Conservation (phyloP, 2,888 invertebrate genomes). For the Lochmaea capreae region DNA sequence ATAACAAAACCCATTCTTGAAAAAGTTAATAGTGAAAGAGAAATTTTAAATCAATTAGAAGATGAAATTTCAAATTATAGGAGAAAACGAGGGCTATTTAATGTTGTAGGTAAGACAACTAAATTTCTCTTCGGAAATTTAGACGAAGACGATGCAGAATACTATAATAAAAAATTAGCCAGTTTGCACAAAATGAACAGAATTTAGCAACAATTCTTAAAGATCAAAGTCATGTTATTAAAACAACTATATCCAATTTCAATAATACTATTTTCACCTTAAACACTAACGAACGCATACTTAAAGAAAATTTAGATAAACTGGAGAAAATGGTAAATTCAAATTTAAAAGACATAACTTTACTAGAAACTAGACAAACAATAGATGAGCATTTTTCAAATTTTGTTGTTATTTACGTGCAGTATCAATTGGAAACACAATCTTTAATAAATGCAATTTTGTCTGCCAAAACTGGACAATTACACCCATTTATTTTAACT, state of each 20-base stretch:
- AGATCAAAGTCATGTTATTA: constrained; percentile 35
- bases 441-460: constrained; percentile 28
- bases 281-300: constrained; percentile 33
- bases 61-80: not conserved
- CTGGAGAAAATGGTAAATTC: not conserved
- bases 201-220: constrained; percentile 16
- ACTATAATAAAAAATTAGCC: constrained; percentile 32
- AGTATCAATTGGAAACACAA: too few species aligned
- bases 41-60: constrained; percentile 8
- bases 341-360: constrained; percentile 1
- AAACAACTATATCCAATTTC: constrained; percentile 40
- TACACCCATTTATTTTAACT: constrained; percentile 36
- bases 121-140: constrained; percentile 36
- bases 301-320: constrained; percentile 29
- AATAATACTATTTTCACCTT: constrained; percentile 32
- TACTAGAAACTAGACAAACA: constrained; percentile 12
- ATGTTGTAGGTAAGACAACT: constrained; percentile 22
- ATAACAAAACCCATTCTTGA: not conserved
- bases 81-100: constrained; percentile 28
- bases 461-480: constrained; percentile 29
- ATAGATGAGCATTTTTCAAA: constrained; percentile 36
- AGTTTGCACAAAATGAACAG: constrained; percentile 21
- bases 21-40: constrained; percentile 10
- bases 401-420: constrained; percentile 34
- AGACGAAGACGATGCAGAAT: constrained; percentile 39